Base-by-base conservation (phyloP, 2,888 invertebrate species). In the Lasioglossum pauxillum region DNA sequence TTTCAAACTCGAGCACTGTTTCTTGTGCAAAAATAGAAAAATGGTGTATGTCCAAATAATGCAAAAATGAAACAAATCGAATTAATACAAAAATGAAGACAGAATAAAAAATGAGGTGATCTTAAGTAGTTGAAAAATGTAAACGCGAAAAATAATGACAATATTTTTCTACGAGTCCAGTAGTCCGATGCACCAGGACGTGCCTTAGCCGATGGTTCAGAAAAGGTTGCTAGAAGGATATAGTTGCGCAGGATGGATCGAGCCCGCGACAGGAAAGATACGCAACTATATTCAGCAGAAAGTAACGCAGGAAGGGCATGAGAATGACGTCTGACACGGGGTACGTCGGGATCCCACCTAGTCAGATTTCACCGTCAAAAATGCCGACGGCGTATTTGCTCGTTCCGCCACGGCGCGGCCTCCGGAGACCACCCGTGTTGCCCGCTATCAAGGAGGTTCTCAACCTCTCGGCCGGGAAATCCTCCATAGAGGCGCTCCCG, bases 351-450 rank as follows among this genome's bases (percentile, higher is more conserved):
- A 92, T 92, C 92, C 93, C 93, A 92, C 93, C 93, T 93, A 94
- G 93, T 93, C 90, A 92, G 94, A 94, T 94, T 94, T 94, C 93
- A 94, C 93, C 94, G 94, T 94, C 93, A 93, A 94, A 92, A 94
- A 94, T 93, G 93, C 94, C 94, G 93, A 95, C 94, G 94, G 94
- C 94, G 93, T 95, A 94, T 95, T 94, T 94, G 94, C 94, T 93
- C 94, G 94, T 95, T 95, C 93, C 93, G 93, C 92, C 93, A 92
- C 93, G 93, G 92, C 93, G 92, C 91, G 90, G 92, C 94, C 93
- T 92, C 92, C 89, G 90, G 90, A 90, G 95, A 94, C 95, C 95
- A 95, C 95, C 95, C 94, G 93, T 91, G 93, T 91, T 88, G 93
- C 88, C 91, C 90, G 87, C 91, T 87, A 86, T 92, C 78, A 83